phyloP scores from a whole-genome alignment of 2,797 vertebrate genomes.

The Mionectes olivaceus region DNA sequence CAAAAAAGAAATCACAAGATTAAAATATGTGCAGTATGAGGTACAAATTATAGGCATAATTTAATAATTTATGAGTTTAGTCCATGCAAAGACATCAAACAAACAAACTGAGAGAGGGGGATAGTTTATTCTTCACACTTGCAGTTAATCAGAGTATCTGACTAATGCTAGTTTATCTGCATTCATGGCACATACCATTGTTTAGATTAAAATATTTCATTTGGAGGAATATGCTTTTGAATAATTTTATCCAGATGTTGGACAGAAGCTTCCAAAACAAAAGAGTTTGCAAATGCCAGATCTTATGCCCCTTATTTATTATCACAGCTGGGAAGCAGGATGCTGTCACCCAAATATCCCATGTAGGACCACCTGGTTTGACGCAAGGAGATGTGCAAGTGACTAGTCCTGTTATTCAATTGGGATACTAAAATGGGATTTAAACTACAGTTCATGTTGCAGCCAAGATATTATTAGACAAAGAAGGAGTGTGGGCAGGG shows the following conservation, averaged over 20 bases:
- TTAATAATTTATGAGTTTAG: neutral
- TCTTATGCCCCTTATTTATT: slow-evolving; percentile 29
- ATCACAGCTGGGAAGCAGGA: slow-evolving; percentile 30
- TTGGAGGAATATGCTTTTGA: neutral
- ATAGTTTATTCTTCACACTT: neutral
- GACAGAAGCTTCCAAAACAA: neutral
- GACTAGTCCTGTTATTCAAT: neutral
- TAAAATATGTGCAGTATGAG: neutral
- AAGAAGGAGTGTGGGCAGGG: neutral
- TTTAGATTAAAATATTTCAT: slow-evolving; percentile 12
- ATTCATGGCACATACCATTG: neutral
- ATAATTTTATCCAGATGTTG: slow-evolving; percentile 44
- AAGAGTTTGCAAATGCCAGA: neutral
- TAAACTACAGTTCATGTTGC: neutral
- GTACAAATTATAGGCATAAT: neutral
- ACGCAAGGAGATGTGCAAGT: neutral
- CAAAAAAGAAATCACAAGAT: neutral
- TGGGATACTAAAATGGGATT: neutral
- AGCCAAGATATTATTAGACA: neutral
- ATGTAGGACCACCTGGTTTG: slow-evolving; percentile 12
- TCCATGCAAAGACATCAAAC: neutral
- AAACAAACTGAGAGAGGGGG: neutral
- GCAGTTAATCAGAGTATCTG: neutral
- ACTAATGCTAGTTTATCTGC: neutral
- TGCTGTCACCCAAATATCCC: neutral